Evolutionary conservation across 2,888 invertebrate species (phyloP), one percentile per base, ranked within the genome.

Genomic region (Unio delphinus): DNA sequence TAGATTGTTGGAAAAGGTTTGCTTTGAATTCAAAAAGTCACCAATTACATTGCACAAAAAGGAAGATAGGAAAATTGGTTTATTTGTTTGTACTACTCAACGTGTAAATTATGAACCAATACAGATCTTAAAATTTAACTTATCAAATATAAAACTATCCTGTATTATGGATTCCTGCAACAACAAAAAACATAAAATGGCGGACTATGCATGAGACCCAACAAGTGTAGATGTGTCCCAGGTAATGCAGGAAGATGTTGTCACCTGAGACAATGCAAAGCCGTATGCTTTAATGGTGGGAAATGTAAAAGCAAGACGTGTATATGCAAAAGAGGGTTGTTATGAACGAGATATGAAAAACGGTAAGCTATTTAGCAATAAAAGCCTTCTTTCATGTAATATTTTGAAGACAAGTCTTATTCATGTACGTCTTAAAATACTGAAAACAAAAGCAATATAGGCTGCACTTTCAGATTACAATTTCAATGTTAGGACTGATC

Each of bases 221-320:
- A 85, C 74, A 81, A 70, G 64, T 88, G 88, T 69, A 74, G 79
- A 58, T 88, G 88, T 71, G 75, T 67, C 15, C 68, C 80, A 3
- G 83, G 85, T 28, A 88, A 76, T 72, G 78, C 77, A 58, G 88
- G 88, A n/a, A 78, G 80, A 57, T 81, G 82, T 76, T 88, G 88
- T 68, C 84, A 86, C 45, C 56, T 28, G 6, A 69, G 34, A 28
- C 61, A 55, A 17, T 80, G 73, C 20, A 63, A 60, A n/a, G 61
- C 60, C 83, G 96, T 96, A 1, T 98, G 97, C 89, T 91, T 96
- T 79, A 96, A 96, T 90, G 96, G 96, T 11, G 97, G 97, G 0
- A 94, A 94, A 73, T 98, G 97, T 88, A 94, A 94, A 84, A 96
- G 96, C 61, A 95, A 97, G 91, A 93, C 94, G 88, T 97, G 97